These are phyloP conservation scores for Hyphantria cunea DNA, from an alignment of 1,140 invertebrate genomes.

Conservation along the genomic window DNA sequence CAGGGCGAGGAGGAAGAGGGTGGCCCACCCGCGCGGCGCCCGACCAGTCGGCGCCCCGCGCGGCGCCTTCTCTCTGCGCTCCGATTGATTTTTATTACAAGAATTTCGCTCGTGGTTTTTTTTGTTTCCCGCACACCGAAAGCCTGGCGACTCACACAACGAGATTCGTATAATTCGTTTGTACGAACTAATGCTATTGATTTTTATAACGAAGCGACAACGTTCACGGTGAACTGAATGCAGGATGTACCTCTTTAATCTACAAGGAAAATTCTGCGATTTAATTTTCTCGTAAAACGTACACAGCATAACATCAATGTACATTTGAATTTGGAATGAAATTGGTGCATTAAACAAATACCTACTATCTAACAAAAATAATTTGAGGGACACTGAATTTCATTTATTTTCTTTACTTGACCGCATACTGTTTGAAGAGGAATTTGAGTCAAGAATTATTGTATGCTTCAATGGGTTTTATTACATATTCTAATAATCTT, in stretches of 20 bases:
- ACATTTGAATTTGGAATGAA: background rate
- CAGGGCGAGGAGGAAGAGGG: conserved; percentile 42
- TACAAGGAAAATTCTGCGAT: conserved; percentile 12
- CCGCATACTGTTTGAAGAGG: too few species aligned
- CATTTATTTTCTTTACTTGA: too few species aligned
- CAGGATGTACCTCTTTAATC: conserved; percentile 14
- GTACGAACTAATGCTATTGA: conserved; percentile 79
- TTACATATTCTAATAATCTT: too few species aligned
- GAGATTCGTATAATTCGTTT: conserved; percentile 77
- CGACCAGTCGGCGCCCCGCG: conserved; percentile 69
- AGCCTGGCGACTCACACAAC: conserved; percentile 66
- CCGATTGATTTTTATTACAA: conserved; percentile 83
- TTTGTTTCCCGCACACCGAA: conserved; percentile 76
- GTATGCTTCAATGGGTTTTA: too few species aligned
- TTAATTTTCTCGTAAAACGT: background rate
- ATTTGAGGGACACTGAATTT: too few species aligned
- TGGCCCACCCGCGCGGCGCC: conserved; percentile 40
- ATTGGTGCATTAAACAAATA: background rate
- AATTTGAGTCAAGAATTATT: too few species aligned
- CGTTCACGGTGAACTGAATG: conserved; percentile 14
- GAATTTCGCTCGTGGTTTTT: conserved; percentile 77
- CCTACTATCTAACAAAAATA: too few species aligned
- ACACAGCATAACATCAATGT: background rate
- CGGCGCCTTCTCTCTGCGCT: conserved; percentile 75
- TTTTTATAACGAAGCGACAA: conserved; percentile 73